Conservation (phyloP, 2,113 vertebrate species). For the Macaca nemestrina region DNA sequence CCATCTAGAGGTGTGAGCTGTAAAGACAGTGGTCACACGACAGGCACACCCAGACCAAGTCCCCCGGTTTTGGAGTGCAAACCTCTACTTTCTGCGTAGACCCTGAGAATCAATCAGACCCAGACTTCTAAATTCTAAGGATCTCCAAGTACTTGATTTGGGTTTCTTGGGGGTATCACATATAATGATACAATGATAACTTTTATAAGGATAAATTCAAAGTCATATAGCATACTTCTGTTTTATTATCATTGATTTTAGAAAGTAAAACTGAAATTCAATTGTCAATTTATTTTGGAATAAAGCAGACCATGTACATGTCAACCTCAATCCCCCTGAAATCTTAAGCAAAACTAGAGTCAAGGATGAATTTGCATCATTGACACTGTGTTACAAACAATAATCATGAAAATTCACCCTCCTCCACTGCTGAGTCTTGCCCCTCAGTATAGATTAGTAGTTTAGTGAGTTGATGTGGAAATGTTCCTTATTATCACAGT, state of each 20-base stretch:
- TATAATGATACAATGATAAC: background rate
- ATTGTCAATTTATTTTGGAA: constrained; percentile 2
- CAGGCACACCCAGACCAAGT: fast-evolving
- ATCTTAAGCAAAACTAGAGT: constrained; percentile 64
- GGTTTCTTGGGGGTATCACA: background rate
- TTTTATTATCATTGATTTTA: background rate
- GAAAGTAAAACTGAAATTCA: background rate
- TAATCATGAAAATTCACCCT: constrained; percentile 76
- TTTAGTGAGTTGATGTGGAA: constrained; percentile 87
- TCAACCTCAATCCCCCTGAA: constrained; percentile 51
- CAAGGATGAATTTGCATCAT: constrained; percentile 38
- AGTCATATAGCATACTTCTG: background rate
- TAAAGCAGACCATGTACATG: constrained; percentile 10
- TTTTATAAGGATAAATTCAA: constrained; percentile 22
- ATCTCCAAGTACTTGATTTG: background rate
- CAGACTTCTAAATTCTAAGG: background rate
- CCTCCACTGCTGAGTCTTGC: constrained; percentile 71
- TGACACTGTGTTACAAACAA: constrained; percentile 63
- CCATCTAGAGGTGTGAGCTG: background rate
- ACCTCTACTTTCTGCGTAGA: background rate
- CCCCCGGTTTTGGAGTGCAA: background rate
- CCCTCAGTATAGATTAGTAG: constrained; percentile 83
- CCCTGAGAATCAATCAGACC: background rate
- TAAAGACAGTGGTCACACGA: background rate
- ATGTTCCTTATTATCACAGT: constrained; percentile 87